A percentile compares a stretch with the other conserved stretches of the same genome.
These are phyloP conservation scores for Pogonocichla stellata DNA, from an alignment of 2,113 vertebrate genomes.

Conservation along the genomic window DNA sequence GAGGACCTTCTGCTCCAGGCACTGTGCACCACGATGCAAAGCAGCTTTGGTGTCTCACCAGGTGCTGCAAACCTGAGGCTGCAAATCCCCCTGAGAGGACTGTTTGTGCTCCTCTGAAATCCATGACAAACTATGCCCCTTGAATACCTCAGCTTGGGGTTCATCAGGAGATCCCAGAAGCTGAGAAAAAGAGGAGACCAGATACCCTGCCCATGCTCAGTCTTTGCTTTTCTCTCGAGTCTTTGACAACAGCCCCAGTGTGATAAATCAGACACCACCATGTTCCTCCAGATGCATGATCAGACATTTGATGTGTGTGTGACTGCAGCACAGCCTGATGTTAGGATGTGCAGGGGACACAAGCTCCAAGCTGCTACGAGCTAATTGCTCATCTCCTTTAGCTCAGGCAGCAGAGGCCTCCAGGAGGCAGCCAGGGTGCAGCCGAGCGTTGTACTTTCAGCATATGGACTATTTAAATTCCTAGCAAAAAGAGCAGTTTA, in stretches of 20 bases:
- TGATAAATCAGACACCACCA: not conserved
- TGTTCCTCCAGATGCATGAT: rapidly evolving
- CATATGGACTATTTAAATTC: slow-evolving; percentile 45
- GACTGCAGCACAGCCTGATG: not conserved
- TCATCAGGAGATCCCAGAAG: not conserved
- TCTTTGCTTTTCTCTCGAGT: not conserved
- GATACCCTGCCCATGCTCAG: not conserved
- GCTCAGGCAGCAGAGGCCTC: not conserved
- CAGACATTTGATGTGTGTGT: not conserved
- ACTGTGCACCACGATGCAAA: not conserved
- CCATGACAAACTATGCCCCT: not conserved
- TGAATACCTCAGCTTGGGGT: not conserved
- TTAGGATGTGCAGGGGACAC: rapidly evolving
- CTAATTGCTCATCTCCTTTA: not conserved
- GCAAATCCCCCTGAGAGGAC: not conserved
- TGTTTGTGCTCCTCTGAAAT: not conserved
- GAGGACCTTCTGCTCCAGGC: not conserved
- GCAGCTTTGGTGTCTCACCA: not conserved
- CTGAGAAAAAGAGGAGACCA: not conserved
- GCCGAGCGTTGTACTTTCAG: not conserved
- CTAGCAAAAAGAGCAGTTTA: slow-evolving; percentile 46
- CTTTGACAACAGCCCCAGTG: not conserved
- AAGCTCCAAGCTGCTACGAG: not conserved
- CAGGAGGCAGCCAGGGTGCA: slow-evolving; percentile 14
- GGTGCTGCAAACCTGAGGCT: not conserved